Conservation (phyloP, 2,113 vertebrate genomes). For the Ciconia maguari region DNA sequence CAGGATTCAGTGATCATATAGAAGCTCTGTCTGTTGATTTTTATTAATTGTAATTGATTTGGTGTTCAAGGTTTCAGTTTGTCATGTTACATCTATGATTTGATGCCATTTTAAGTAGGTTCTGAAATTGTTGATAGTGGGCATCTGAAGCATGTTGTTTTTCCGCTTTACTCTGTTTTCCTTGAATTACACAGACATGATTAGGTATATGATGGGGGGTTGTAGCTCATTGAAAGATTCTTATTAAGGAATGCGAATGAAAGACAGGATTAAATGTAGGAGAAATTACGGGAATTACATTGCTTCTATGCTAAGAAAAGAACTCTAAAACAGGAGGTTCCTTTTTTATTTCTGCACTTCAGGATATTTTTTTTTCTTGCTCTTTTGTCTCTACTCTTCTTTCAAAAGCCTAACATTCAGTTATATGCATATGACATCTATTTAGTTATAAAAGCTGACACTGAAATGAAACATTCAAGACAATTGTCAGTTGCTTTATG, state of each 20-base stretch:
- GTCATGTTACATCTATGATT: rapidly evolving
- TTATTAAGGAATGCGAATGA: not conserved
- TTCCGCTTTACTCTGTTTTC: not conserved
- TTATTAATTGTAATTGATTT: not conserved
- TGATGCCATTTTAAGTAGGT: not conserved
- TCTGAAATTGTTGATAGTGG: not conserved
- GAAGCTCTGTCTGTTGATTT: not conserved
- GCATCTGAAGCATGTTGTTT: not conserved
- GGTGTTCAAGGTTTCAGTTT: not conserved
- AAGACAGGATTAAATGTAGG: not conserved
- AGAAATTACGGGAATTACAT: not conserved
- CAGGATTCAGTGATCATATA: not conserved
- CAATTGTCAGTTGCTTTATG: not conserved
- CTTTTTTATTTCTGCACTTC: not conserved
- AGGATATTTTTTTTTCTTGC: not conserved
- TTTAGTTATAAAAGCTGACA: not conserved
- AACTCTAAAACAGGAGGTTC: not conserved
- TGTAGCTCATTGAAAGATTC: not conserved
- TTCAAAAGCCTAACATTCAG: not conserved
- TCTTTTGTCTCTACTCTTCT: not conserved
- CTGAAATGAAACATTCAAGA: not conserved
- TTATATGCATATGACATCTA: not conserved
- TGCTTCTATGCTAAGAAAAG: not conserved
- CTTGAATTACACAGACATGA: not conserved
- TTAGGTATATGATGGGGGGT: not conserved